Conservation (phyloP, 37 sponge, comb jelly and placozoan species). For the Mnemiopsis leidyi region DNA sequence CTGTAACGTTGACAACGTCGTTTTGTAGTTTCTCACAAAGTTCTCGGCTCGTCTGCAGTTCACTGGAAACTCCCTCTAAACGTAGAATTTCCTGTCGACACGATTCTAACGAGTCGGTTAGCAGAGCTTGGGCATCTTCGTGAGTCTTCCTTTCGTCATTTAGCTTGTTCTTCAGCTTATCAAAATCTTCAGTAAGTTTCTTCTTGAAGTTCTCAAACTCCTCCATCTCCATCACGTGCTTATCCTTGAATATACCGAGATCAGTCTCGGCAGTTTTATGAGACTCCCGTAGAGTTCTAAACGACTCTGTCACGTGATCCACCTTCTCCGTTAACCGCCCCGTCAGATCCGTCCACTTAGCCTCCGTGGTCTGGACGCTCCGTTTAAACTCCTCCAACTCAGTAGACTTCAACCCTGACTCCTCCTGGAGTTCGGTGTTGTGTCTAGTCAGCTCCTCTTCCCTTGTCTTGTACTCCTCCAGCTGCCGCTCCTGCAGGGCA, state of each 20-base stretch:
- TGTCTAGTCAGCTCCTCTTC: constrained; percentile 3
- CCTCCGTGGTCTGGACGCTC: constrained; percentile 39
- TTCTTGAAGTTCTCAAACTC: constrained; percentile 22
- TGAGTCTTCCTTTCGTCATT: constrained; percentile 55
- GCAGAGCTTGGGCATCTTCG: constrained; percentile 59
- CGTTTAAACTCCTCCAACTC: constrained; percentile 48
- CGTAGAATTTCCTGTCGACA: constrained; percentile 27
- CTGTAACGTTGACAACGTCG: constrained; percentile 20
- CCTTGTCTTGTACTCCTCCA: background rate
- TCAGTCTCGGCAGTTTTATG: background rate
- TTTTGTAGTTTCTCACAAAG: constrained; percentile 20
- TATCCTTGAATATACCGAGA: background rate
- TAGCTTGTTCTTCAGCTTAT: constrained; percentile 24
- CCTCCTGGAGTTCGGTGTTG: constrained; percentile 1
- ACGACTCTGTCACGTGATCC: background rate
- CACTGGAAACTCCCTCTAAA: background rate
- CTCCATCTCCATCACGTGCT: background rate
- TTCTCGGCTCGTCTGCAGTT: constrained; percentile 40
- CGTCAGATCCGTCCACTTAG: constrained; percentile 51
- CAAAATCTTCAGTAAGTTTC: constrained; percentile 39
- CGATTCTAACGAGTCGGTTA: constrained; percentile 54
- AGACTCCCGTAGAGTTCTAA: background rate
- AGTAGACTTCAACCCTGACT: background rate
- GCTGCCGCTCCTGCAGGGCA: background rate
- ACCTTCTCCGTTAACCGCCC: constrained; percentile 19